A percentile compares a stretch with the other conserved stretches of the same genome.
phyloP scores from a whole-genome alignment of 1,140 invertebrate genomes.

The Galleria mellonella region DNA sequence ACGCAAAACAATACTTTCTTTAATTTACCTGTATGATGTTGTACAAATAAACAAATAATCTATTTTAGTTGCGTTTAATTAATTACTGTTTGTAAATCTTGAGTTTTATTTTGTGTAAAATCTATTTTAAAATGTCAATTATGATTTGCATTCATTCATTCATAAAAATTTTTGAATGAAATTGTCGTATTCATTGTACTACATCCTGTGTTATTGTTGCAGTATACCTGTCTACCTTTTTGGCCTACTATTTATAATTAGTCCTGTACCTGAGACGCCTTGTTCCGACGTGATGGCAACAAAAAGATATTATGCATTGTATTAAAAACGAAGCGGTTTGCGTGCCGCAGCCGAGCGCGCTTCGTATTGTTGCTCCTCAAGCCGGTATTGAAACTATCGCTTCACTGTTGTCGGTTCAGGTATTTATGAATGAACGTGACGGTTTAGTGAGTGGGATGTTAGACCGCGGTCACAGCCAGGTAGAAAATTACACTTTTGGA shows the following conservation, averaged over 20 bases:
- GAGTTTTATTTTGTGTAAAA: not conserved
- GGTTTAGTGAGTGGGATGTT: conserved; percentile 43
- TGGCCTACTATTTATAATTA: conserved; percentile 51
- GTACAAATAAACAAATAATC: no score
- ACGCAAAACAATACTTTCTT: no score
- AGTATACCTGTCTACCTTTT: conserved; percentile 39
- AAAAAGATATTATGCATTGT: conserved; percentile 46
- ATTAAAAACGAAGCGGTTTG: conserved; percentile 52
- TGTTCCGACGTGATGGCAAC: conserved; percentile 37
- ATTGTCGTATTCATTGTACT: conserved; percentile 26
- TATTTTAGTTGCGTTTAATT: no score
- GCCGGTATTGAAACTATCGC: conserved; percentile 35
- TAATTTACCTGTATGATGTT: no score
- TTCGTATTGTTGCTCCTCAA: conserved; percentile 40
- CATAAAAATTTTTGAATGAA: conserved; percentile 58
- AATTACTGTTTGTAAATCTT: no score
- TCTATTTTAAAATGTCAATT: conserved; percentile 7
- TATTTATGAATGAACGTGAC: conserved; percentile 73
- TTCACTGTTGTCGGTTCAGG: conserved; percentile 35
- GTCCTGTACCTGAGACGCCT: conserved; percentile 48
- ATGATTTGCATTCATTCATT: conserved; percentile 21
- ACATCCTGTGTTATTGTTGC: conserved; percentile 57
- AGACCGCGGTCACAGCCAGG: conserved; percentile 58
- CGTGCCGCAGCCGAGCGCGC: conserved; percentile 26
- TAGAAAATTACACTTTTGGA: conserved; percentile 71